Evolutionary conservation across 2,888 invertebrate genomes (phyloP).

Genomic region (Julus scandinavius): DNA sequence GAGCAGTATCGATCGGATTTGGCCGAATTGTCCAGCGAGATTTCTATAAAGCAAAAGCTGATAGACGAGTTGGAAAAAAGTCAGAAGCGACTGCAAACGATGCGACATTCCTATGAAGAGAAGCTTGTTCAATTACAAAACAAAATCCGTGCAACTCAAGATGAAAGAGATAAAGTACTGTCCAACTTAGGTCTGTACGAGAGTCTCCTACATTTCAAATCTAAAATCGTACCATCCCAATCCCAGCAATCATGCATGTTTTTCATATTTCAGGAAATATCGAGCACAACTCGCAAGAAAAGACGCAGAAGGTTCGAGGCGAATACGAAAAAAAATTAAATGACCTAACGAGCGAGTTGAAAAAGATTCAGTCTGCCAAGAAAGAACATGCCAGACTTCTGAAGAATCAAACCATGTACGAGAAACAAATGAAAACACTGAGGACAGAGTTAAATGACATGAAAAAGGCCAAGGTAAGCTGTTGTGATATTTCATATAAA

Average conservation of each 20-base stretch:
- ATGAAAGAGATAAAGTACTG: constrained; percentile 89
- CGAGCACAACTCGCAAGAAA: constrained; percentile 64
- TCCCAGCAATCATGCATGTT: too few species aligned
- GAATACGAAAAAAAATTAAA: constrained; percentile 89
- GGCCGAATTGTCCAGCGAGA: constrained; percentile 89
- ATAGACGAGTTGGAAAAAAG: constrained; percentile 93
- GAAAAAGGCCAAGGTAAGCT: constrained; percentile 80
- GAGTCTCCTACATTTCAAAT: too few species aligned
- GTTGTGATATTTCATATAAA: neutral
- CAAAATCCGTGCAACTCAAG: constrained; percentile 87
- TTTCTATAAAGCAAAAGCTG: constrained; percentile 91
- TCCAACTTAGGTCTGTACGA: constrained; percentile 63
- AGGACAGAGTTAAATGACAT: constrained; percentile 81
- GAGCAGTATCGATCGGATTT: constrained; percentile 72
- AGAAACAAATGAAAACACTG: constrained; percentile 78
- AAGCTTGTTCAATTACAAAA: constrained; percentile 84
- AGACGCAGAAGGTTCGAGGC: constrained; percentile 81
- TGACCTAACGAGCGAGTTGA: constrained; percentile 86
- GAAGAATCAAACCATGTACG: constrained; percentile 80
- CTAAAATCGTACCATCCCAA: too few species aligned
- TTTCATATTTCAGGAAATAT: constrained; percentile 47
- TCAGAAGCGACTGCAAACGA: constrained; percentile 83
- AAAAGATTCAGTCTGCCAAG: constrained; percentile 85
- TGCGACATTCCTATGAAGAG: constrained; percentile 92
- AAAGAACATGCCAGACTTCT: constrained; percentile 88